Base-by-base conservation (phyloP, 2,888 invertebrate species). In the Ptychoptera albimana region DNA sequence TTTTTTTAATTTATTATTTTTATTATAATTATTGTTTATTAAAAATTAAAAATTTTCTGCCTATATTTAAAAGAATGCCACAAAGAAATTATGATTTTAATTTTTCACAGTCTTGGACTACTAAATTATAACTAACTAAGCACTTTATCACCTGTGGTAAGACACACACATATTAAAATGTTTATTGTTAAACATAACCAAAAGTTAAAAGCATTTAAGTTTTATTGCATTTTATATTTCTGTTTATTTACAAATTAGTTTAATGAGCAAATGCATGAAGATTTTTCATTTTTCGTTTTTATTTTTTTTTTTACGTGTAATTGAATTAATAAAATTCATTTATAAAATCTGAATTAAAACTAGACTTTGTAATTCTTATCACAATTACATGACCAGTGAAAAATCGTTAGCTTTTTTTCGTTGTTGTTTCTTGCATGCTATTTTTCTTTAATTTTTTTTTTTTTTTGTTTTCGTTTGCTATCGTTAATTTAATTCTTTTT, bases 51-150 rank as follows among this genome's bases (percentile, higher is more conserved):
- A 44, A 36, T 43, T 45, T 46, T 48, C 38, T 40, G 29, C 11
- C 13, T 23, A 39, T 42, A 43, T 35, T 42, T 36, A 39, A 37
- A 42, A 38, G 31, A 41, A 56, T 60, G 56, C 58, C 59, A 23
- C 23, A 23, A 23, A 23, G 23, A 23, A 23, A 23, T 23, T n/a
- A n/a, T 23, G 23, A 23, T 23, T 23, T 23, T 23, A 64, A 64
- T 57, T 58, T 59, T 43, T 51, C 57, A 59, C 60, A 57, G 37
- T 36, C 38, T 13, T 61, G 63, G 63, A 60, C 48, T 49, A 49
- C 56, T 46, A 60, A 59, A 54, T 53, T 53, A 31, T 13, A 10
- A 13, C 12, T 5, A 23, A 23, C 12, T n/a, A 14, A 41, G 31
- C n/a, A 42, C 46, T 48, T 48, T 48, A 45, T 49, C 49, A 48